Conservation (phyloP, 2,113 vertebrate genomes). For the Phrynocephalus versicolor region DNA sequence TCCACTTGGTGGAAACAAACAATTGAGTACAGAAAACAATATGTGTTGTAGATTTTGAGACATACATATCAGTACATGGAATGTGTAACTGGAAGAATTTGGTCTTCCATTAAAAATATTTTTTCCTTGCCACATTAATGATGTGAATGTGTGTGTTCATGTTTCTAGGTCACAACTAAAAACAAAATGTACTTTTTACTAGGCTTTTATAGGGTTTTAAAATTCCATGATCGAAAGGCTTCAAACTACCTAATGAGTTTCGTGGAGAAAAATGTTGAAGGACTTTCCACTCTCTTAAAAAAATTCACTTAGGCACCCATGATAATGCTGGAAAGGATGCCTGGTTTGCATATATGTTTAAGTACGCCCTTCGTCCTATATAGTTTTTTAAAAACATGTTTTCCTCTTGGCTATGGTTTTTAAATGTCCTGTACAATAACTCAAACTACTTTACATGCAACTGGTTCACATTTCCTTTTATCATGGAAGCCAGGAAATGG, state of each 20-base stretch:
- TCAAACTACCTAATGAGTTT: constrained; percentile 24
- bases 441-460: neutral
- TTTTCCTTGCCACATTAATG: constrained; percentile 32
- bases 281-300: constrained; percentile 5
- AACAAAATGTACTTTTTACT: constrained; percentile 34
- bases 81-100: neutral
- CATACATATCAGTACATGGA: neutral
- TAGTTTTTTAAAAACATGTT: neutral
- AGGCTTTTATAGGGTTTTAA: constrained; percentile 24
- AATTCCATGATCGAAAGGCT: constrained; percentile 32
- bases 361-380: neutral
- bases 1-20: constrained; percentile 18
- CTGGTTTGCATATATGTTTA: neutral
- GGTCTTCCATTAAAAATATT: neutral
- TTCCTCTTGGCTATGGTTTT: neutral
- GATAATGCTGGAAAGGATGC: neutral
- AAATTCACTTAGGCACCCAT: neutral
- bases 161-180: constrained; percentile 31
- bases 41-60: neutral
- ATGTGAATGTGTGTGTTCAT: constrained; percentile 6
- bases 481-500: neutral
- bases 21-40: constrained; percentile 5
- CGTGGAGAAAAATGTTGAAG: constrained; percentile 24
- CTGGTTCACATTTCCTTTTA: neutral
- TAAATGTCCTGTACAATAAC: neutral